Conservation (phyloP, 2,797 vertebrate genomes). For the Fistularia commersonii region DNA sequence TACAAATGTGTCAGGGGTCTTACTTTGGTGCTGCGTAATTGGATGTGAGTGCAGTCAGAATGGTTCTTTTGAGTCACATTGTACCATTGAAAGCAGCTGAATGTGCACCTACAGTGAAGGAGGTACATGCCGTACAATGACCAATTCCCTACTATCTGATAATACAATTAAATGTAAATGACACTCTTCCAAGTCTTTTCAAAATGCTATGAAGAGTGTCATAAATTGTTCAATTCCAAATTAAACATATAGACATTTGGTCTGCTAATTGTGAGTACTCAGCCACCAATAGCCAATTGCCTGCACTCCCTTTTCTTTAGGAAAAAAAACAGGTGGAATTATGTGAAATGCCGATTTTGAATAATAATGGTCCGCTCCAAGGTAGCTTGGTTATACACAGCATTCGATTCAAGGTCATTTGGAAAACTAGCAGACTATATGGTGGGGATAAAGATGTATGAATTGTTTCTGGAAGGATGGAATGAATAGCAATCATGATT, state of each 20-base stretch:
- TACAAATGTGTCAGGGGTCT: conserved; percentile 34
- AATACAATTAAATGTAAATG: conserved; percentile 61
- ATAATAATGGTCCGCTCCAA: conserved; percentile 6
- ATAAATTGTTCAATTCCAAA: conserved; percentile 43
- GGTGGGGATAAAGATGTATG: conserved; percentile 1
- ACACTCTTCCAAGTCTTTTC: conserved; percentile 46
- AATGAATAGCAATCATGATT: conserved; percentile 31
- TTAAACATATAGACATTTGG: conserved; percentile 46
- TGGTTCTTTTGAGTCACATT: conserved; percentile 39
- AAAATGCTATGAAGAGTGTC: conserved; percentile 36
- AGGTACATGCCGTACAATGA: conserved; percentile 28
- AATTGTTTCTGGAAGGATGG: conserved; percentile 1
- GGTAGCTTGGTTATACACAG: neutral
- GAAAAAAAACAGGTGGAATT: conserved; percentile 12
- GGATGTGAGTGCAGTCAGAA: conserved; percentile 35
- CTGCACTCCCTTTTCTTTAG: conserved; percentile 16
- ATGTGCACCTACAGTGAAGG: conserved; percentile 32
- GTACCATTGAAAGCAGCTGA: conserved; percentile 28
- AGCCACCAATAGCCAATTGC: conserved; percentile 24
- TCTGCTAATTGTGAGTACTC: conserved; percentile 29
- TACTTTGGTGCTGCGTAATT: conserved; percentile 51
- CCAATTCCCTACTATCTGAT: conserved; percentile 36
- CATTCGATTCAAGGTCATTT: conserved; percentile 22
- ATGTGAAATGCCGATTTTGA: conserved; percentile 18
- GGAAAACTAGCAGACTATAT: conserved; percentile 10